Evolutionary conservation across 2,113 vertebrate species (phyloP).

Genomic region (Cyphomyrus discorhynchus): DNA sequence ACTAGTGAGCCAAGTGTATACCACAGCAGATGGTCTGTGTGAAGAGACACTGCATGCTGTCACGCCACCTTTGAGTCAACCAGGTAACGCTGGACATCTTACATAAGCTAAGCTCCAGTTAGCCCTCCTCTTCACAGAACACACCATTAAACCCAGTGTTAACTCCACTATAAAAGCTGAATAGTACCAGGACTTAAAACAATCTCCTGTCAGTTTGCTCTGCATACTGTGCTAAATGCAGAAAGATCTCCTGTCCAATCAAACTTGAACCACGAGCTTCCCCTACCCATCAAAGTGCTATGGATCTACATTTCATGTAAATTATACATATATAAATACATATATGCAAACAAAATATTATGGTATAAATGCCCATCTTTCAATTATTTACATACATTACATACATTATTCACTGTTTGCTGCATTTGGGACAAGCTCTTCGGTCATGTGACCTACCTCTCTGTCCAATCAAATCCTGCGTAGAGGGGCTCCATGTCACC

Average conservation of each 20-base stretch:
- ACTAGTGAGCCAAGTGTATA: background rate
- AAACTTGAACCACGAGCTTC: background rate
- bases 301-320: background rate
- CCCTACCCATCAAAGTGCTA: background rate
- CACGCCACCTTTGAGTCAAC: background rate
- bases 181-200: background rate
- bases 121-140: background rate
- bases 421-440: background rate
- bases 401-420: background rate
- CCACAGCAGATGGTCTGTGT: background rate
- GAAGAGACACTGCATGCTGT: background rate
- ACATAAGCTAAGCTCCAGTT: background rate
- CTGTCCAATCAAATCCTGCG: background rate
- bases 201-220: background rate
- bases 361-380: background rate
- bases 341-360: background rate
- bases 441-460: conserved; percentile 1
- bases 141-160: background rate
- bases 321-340: conserved; percentile 1
- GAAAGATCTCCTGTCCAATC: background rate
- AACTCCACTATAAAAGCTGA: background rate
- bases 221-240: background rate
- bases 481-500: conserved; percentile 21
- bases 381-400: background rate
- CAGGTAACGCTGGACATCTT: background rate